Base-by-base conservation (phyloP, 2,888 invertebrate species). In the Scrobipalpa costella region DNA sequence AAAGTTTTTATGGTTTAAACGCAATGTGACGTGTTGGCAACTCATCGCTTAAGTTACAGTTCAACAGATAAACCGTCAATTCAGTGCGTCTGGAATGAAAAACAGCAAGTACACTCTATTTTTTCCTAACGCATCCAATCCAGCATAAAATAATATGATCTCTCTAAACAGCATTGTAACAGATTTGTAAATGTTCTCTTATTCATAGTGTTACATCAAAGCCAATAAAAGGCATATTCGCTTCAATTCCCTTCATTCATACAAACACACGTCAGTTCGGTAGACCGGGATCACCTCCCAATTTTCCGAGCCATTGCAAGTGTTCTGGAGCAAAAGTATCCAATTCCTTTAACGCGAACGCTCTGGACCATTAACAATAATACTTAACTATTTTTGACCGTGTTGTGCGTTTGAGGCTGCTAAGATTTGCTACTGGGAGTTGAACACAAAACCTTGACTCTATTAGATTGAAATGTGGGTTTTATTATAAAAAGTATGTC, bases 261-360 rank as follows among this genome's bases (percentile, higher is more conserved):
- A 49, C 19, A 60, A 63, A 13, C 65, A 47, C 52, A 61, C 66
- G 62, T 66, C 63, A 64, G 27, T 52, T 62, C 75, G 75, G 76
- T 80, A 82, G 77, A 75, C 76, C 77, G 79, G 81, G 76, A 82
- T 83, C 80, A 79, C 80, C 78, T 78, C 75, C 80, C 81, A 84
- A 89, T 89, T 88, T 88, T 81, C 87, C 87, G 88, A 83, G 81
- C 79, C 84, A 88, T 85, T 87, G 85, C 79, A 79, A 81, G 81
- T 84, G 81, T 82, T 83, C 81, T 85, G 85, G 80, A 79, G 80
- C 86, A 83, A 85, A 77, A 84, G 84, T 82, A 88, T 87, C 86
- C 84, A 85, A 89, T 88, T 86, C 83, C 84, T 84, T 82, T 78
- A 78, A 83, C 83, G 81, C 78, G 79, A 79, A 77, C 80, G 81